phyloP scores from a whole-genome alignment of 2,888 invertebrate genomes.

The Philhelius pedissequus region DNA sequence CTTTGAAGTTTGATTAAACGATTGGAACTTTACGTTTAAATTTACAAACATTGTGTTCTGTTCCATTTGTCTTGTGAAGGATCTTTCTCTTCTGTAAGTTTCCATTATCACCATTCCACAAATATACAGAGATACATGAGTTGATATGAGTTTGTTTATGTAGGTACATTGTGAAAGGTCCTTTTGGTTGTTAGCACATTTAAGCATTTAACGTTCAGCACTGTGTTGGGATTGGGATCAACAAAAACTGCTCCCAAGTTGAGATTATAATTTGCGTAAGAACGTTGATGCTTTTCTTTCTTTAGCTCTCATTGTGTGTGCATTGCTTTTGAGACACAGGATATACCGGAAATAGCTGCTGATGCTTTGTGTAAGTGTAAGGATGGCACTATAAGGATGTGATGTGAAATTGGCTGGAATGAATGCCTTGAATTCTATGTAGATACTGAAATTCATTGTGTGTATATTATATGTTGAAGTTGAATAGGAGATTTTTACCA shows the following conservation, averaged over 20 bases:
- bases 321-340: slow-evolving; percentile 5
- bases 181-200: slow-evolving; percentile 28
- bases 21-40: slow-evolving; percentile 48
- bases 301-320: neutral
- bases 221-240: neutral
- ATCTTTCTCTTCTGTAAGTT: neutral
- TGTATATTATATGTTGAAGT: neutral
- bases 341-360: slow-evolving; percentile 1
- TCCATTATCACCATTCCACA: neutral
- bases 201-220: slow-evolving; percentile 23
- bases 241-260: slow-evolving; percentile 38
- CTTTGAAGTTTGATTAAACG: slow-evolving; percentile 68
- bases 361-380: neutral
- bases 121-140: neutral
- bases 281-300: slow-evolving; percentile 29
- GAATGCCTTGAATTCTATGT: slow-evolving; percentile 17
- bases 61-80: neutral
- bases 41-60: slow-evolving; percentile 13
- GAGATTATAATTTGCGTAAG: slow-evolving; percentile 62
- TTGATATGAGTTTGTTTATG: slow-evolving; percentile 1
- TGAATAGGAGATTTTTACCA: slow-evolving; percentile 16
- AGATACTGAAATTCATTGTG: neutral
- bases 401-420: slow-evolving; percentile 25
- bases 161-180: neutral
- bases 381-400: neutral